phyloP scores from a whole-genome alignment of 2,797 vertebrate species.

The Molossus alvarezi region DNA sequence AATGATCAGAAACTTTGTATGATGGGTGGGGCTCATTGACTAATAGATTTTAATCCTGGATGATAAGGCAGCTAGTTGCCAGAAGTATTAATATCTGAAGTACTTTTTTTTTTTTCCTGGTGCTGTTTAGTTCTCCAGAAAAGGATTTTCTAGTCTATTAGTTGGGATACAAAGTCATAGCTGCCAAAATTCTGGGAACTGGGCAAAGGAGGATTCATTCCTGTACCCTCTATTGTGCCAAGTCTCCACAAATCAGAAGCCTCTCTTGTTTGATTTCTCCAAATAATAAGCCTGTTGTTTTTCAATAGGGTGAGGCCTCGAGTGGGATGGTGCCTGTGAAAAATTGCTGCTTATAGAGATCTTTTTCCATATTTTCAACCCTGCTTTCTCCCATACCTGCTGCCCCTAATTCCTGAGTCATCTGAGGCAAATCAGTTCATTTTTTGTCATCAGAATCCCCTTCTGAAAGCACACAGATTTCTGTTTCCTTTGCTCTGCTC shows the following conservation, averaged over 20 bases:
- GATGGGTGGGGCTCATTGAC: background rate
- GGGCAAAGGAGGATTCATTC: background rate
- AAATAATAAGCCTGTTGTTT: background rate
- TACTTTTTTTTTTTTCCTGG: too few relatives aligned
- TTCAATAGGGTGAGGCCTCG: background rate
- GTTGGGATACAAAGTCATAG: background rate
- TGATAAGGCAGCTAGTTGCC: background rate
- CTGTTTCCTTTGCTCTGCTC: conserved; percentile 36
- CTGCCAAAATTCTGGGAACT: background rate
- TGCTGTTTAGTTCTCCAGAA: background rate
- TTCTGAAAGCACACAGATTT: conserved; percentile 12
- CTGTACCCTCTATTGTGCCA: background rate
- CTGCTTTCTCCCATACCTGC: background rate
- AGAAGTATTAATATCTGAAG: background rate
- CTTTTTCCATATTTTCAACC: background rate
- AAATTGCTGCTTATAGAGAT: background rate
- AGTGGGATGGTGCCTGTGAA: background rate
- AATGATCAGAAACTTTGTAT: background rate
- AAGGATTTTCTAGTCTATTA: conserved; percentile 40
- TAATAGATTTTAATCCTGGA: background rate
- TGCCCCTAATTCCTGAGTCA: conserved; percentile 1
- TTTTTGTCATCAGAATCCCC: conserved; percentile 13
- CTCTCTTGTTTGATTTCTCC: conserved; percentile 29
- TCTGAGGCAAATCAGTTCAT: background rate
- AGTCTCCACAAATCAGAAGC: background rate